phyloP scores from a whole-genome alignment of 2,888 invertebrate species.

The Myathropa florea region DNA sequence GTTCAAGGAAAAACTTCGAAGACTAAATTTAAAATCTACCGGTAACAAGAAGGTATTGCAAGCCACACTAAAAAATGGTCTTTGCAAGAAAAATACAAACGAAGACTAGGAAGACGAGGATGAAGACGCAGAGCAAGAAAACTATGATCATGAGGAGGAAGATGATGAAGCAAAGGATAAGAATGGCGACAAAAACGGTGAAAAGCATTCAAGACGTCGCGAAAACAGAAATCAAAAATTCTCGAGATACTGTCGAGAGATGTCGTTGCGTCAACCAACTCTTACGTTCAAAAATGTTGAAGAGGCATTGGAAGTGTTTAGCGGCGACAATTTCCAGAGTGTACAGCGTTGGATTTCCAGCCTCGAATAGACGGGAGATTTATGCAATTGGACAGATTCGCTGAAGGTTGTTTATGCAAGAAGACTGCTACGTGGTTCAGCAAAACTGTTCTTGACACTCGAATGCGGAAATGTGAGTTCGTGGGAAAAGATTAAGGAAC shows the following conservation, averaged over 20 bases:
- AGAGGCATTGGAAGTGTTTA: neutral
- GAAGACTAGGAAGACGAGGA: neutral
- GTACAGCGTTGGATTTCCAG: neutral
- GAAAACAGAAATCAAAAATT: neutral
- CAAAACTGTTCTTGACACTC: slow-evolving; percentile 25
- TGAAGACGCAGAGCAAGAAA: neutral
- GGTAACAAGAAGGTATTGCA: neutral
- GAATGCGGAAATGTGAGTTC: slow-evolving; percentile 4
- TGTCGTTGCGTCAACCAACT: neutral
- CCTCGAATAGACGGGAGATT: neutral
- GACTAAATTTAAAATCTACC: neutral
- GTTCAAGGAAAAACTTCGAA: neutral
- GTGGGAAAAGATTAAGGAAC: slow-evolving; percentile 18
- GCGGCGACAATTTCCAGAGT: neutral
- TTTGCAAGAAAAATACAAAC: neutral
- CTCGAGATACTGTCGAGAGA: neutral
- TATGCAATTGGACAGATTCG: neutral
- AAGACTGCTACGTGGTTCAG: slow-evolving; percentile 11
- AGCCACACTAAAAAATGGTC: neutral
- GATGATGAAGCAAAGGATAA: too few species aligned
- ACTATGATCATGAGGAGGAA: neutral
- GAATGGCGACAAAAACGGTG: too few species aligned
- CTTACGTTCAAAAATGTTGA: neutral
- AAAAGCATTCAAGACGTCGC: too few species aligned
- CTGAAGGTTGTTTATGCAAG: neutral